A percentile compares a stretch with the other conserved stretches of the same genome.
These are phyloP conservation scores for Sarcoramphus papa DNA, from an alignment of 2,797 vertebrate species.

Conservation along the genomic window DNA sequence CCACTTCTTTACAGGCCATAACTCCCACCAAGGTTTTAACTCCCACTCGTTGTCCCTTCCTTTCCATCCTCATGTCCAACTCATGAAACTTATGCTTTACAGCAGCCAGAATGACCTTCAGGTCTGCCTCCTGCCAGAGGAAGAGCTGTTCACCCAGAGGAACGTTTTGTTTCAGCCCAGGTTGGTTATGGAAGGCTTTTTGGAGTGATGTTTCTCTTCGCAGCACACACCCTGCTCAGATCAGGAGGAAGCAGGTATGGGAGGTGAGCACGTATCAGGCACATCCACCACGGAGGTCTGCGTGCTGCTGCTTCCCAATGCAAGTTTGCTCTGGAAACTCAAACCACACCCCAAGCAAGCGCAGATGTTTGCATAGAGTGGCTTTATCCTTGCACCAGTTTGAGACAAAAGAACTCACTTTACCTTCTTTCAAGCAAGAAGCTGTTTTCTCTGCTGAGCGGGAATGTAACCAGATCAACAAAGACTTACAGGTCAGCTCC, in stretches of 20 bases:
- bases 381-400: background rate
- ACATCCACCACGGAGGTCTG: background rate
- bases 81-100: background rate
- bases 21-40: background rate
- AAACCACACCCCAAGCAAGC: background rate
- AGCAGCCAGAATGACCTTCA: background rate
- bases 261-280: background rate
- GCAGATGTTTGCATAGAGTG: background rate
- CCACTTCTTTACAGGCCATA: background rate
- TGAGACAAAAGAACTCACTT: background rate
- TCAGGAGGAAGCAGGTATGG: background rate
- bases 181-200: background rate
- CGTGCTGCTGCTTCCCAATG: background rate
- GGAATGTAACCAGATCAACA: constrained; percentile 27
- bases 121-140: background rate
- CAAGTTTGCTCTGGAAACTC: background rate
- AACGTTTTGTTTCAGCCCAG: rapidly evolving
- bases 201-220: background rate
- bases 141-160: background rate
- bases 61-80: background rate
- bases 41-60: background rate
- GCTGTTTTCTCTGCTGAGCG: background rate
- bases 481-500: constrained; percentile 38
- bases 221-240: background rate
- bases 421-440: background rate